Base-by-base conservation (phyloP, 2,888 invertebrate species). In the Ophion slaviceki region DNA sequence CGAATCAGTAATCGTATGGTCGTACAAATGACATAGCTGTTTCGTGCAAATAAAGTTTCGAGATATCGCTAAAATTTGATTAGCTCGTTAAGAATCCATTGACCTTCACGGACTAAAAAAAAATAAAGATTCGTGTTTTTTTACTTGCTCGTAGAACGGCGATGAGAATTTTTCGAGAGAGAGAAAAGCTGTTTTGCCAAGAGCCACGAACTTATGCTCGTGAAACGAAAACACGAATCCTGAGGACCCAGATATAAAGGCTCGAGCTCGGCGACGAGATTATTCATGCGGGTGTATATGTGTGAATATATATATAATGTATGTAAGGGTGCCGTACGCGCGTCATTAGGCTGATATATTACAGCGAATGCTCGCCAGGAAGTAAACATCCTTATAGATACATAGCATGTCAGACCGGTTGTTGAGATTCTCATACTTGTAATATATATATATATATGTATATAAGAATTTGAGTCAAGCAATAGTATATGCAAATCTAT, bases 341-440 rank as follows among this genome's bases (percentile, higher is more conserved):
- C 80, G 74, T 81, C 74, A 78, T 70, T 10, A 62, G 11, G 8
- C 74, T 78, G 78, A 78, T 81, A 77, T 64, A 85, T 76, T 61
- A 57, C 77, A 59, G 80, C 40, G 75, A 82, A 82, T 82, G 64
- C 61, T 66, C 82, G 68, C 80, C 80, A 82, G 85, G 80, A 85
- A 82, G 85, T 85, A 85, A 85, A 85, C 85, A 85, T 85, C 85
- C 80, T 82, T 82, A 64, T 76, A 72, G 76, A 85, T 77, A 80
- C 57, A 53, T 62, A 59, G 57, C 47, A 20, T n/a, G 76, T 57
- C 59, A 82, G 76, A 80, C 80, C 77, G 80, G 72, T 80, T 47
- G 82, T 62, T 28, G 85, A 59, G 77, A 80, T 74, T 80, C 64
- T 62, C 24, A 71, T 76, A 61, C 75, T 28, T n/a, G 74, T 32